Evolutionary conservation across 2,113 vertebrate genomes (phyloP).

Genomic region (Halichoerus grypus): DNA sequence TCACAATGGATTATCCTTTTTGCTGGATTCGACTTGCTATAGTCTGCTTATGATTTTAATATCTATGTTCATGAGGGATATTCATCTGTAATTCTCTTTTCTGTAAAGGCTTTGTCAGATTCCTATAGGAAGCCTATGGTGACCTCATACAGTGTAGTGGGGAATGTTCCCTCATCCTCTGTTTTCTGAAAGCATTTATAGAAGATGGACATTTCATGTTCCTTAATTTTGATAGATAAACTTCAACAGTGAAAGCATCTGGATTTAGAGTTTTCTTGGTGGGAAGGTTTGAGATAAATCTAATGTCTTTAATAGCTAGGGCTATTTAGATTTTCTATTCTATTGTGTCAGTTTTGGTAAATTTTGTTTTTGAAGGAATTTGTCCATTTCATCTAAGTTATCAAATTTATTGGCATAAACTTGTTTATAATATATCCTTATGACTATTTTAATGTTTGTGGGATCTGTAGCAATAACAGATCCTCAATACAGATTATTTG

Average conservation of each 20-base stretch:
- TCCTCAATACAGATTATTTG: neutral
- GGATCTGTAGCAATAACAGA: neutral
- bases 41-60: neutral
- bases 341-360: neutral
- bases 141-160: neutral
- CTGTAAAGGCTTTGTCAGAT: neutral
- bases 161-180: neutral
- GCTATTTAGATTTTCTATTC: neutral
- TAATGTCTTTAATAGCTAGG: neutral
- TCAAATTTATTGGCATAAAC: neutral
- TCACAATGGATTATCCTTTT: neutral
- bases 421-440: neutral
- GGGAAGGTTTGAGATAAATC: neutral
- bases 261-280: neutral
- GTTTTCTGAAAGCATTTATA: neutral
- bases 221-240: slow-evolving; percentile 5
- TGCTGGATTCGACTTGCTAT: neutral
- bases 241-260: neutral
- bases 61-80: neutral
- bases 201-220: neutral
- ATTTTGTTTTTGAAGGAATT: neutral
- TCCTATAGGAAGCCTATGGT: neutral
- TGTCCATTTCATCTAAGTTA: neutral
- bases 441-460: neutral
- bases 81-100: neutral